Evolutionary conservation across 2,797 vertebrate genomes (phyloP), one percentile per base, ranked within the genome.

Genomic region (Anguilla megastoma): DNA sequence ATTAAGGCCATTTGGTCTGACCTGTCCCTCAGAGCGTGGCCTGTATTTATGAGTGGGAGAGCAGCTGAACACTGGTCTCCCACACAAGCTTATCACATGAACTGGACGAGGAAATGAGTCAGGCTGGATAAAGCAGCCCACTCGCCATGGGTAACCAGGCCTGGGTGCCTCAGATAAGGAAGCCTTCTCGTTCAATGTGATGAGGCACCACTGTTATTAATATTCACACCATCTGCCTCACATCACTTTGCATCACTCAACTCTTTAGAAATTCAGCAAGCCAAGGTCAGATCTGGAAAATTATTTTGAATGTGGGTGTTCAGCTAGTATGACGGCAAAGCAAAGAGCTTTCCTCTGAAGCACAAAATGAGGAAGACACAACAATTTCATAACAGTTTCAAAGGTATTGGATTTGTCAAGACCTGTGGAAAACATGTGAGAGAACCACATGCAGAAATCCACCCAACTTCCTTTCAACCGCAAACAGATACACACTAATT

Each of bases 21-120:
- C 3, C 41, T 48, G 18, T n/a, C 45, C 24, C 7, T 24, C 33
- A 45, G 33, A 18, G 14, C 3, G 3, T 7, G 0, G 36, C 41
- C 76, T 45, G 41, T 27, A 48, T 45, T 33, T 33, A 45, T 66
- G n/a, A 30, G 58, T 45, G 27, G 30, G 80, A 66, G 41, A 63
- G 41, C n/a, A 7, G 45, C 30, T 24, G n/a, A 80, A 10, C 7
- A 33, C 14, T 7, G 14, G 33, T 6, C 3, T n/a, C 74, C 76
- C 41, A 14, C 14, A 60, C 58, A n/a, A 12, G 79, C 0, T 30
- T 69, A 84, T 45, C 87, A 85, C 63, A 74, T 41, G 48, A 69
- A 85, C 16, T 74, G 10, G 58, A 54, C 66, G 10, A 63, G 88
- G 88, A 88, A 88, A 85, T 88, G 74, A 88, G 85, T 86, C 85